A percentile compares a stretch with the other conserved stretches of the same genome.
phyloP scores from a whole-genome alignment of 92 coral and sea anemone species.

The Epizoanthus stellaris region DNA sequence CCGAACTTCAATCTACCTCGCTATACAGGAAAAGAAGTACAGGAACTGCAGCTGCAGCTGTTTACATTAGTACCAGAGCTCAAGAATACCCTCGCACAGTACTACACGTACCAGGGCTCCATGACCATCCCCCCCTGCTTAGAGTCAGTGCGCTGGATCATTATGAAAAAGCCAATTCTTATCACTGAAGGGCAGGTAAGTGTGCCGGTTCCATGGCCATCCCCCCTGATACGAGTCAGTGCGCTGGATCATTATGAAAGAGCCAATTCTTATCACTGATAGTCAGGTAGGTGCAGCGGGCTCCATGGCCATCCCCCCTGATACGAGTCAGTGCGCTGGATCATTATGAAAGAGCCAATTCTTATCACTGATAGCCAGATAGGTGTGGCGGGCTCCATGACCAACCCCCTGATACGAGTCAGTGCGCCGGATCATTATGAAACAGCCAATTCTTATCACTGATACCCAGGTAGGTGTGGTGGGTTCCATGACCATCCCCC shows the following conservation, averaged over 20 bases:
- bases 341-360: too few relatives aligned
- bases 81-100: slow-evolving; percentile 25
- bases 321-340: too few relatives aligned
- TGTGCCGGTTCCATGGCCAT: slow-evolving; percentile 43
- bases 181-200: slow-evolving; percentile 56
- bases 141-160: slow-evolving; percentile 63
- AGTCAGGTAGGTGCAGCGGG: slow-evolving; percentile 28
- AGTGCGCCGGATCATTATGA: slow-evolving; percentile 65
- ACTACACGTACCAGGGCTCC: slow-evolving; percentile 62
- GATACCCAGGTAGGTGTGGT: slow-evolving; percentile 42
- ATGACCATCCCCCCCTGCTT: slow-evolving; percentile 61
- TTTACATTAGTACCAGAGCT: slow-evolving; percentile 9
- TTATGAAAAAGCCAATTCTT: slow-evolving; percentile 57
- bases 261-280: slow-evolving; percentile 51
- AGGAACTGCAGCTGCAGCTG: slow-evolving; percentile 6
- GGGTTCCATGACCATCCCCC: slow-evolving; percentile 63
- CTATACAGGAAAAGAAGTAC: background rate
- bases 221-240: slow-evolving; percentile 65
- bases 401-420: slow-evolving; percentile 61
- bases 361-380: too few relatives aligned
- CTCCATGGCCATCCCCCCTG: too few relatives aligned
- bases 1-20: too few relatives aligned
- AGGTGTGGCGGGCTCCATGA: too few relatives aligned
- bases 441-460: slow-evolving; percentile 52
- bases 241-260: slow-evolving; percentile 64